Conservation (phyloP, 2,797 vertebrate species). For the Pangasius mekongensis region DNA sequence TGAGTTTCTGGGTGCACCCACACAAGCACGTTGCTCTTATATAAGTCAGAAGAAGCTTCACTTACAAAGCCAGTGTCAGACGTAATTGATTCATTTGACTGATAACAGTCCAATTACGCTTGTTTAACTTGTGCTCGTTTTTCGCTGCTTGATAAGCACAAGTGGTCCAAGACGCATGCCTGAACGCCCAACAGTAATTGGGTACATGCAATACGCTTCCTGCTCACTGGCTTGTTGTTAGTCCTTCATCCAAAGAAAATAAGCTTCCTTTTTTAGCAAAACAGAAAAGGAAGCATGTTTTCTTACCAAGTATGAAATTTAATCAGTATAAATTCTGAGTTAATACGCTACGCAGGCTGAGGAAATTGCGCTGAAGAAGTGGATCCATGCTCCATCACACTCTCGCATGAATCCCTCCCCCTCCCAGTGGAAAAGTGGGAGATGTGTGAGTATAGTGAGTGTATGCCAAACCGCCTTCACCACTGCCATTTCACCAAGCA, state of each 20-base stretch:
- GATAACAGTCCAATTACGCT: slow-evolving; percentile 48
- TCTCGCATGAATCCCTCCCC: not conserved
- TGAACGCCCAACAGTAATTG: slow-evolving; percentile 49
- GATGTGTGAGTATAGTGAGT: slow-evolving; percentile 38
- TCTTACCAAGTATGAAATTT: slow-evolving; percentile 39
- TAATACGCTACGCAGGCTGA: slow-evolving; percentile 25
- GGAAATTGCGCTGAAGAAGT: slow-evolving; percentile 28
- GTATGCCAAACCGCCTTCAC: slow-evolving; percentile 21
- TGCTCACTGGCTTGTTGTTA: slow-evolving; percentile 28
- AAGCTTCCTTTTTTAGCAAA: slow-evolving; percentile 24
- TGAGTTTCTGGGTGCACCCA: slow-evolving; percentile 16
- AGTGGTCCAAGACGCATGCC: slow-evolving; percentile 35
- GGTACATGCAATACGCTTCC: slow-evolving; percentile 31
- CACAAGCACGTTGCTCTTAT: slow-evolving; percentile 2
- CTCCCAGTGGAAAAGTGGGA: not conserved
- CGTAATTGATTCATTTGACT: slow-evolving; percentile 51
- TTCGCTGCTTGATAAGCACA: slow-evolving; percentile 36
- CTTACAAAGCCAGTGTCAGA: slow-evolving; percentile 27
- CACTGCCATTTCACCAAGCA: slow-evolving; percentile 25
- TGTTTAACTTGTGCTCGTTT: slow-evolving; percentile 30
- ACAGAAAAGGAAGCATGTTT: slow-evolving; percentile 19
- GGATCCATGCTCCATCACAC: slow-evolving; percentile 21
- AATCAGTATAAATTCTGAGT: slow-evolving; percentile 32
- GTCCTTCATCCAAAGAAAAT: slow-evolving; percentile 33
- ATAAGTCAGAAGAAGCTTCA: slow-evolving; percentile 17